phyloP scores from a whole-genome alignment of 2,888 invertebrate species.

The Pheosia tremula region DNA sequence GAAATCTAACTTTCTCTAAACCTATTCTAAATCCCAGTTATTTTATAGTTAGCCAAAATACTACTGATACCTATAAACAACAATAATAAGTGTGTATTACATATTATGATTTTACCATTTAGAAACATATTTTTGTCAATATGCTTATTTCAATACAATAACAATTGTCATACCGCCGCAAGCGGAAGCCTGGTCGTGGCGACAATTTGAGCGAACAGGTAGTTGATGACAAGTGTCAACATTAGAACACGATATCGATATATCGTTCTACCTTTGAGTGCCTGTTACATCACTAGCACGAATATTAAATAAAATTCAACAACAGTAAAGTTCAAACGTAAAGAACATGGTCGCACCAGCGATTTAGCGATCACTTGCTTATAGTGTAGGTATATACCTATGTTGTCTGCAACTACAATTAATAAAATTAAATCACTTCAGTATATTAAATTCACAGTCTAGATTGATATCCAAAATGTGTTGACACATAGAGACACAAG shows the following conservation, averaged over 20 bases:
- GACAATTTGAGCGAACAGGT: background rate
- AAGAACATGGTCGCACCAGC: conserved; percentile 14
- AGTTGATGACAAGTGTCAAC: conserved; percentile 1
- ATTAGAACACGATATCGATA: background rate
- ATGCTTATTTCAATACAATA: background rate
- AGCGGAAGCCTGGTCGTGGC: background rate
- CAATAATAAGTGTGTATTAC: background rate
- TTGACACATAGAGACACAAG: too few species aligned
- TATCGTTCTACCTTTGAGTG: background rate
- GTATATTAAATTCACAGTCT: too few species aligned
- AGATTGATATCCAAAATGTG: too few species aligned
- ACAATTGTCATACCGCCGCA: background rate
- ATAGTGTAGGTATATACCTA: background rate
- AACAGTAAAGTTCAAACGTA: conserved; percentile 18
- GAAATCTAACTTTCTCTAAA: conserved; percentile 41
- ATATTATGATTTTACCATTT: too few species aligned
- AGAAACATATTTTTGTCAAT: background rate
- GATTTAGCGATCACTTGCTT: background rate
- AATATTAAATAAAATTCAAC: conserved; percentile 22
- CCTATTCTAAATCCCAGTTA: conserved; percentile 27
- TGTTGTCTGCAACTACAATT: too few species aligned
- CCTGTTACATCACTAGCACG: conserved; percentile 1
- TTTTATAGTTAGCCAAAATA: conserved; percentile 18
- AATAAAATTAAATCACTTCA: too few species aligned
- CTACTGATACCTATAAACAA: background rate